Evolutionary conservation across 2,113 vertebrate genomes (phyloP).

Genomic region (Neoarius graeffei): DNA sequence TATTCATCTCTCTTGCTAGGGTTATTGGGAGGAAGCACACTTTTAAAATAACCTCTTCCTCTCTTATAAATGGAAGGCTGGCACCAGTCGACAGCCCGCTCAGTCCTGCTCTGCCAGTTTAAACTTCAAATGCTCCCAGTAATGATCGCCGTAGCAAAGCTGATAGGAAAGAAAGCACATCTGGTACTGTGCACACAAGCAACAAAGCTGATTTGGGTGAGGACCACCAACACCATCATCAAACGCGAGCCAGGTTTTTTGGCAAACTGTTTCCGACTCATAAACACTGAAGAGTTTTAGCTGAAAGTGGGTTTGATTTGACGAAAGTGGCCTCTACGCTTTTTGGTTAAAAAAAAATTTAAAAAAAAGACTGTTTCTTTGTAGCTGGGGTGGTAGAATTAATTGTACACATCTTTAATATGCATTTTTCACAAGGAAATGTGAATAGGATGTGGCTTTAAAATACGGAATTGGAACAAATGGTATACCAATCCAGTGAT

Average conservation of each 20-base stretch:
- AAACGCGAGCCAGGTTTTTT: background rate
- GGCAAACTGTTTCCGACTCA: background rate
- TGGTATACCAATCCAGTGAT: too few relatives aligned
- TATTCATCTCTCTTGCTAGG: slow-evolving; percentile 19
- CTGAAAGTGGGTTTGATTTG: background rate
- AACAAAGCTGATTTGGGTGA: background rate
- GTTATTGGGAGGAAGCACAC: slow-evolving; percentile 14
- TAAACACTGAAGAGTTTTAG: background rate
- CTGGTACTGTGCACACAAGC: background rate
- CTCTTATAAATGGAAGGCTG: background rate
- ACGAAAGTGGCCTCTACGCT: background rate
- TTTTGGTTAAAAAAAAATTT: background rate
- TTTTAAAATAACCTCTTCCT: slow-evolving; percentile 26
- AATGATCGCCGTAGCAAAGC: background rate
- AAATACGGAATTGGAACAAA: too few relatives aligned
- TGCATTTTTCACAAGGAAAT: background rate
- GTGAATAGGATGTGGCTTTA: background rate
- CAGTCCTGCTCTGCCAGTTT: background rate
- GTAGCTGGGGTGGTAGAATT: background rate
- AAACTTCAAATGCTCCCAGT: background rate
- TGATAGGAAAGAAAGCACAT: background rate
- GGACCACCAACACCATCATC: background rate
- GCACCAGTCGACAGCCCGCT: background rate
- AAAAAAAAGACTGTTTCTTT: background rate
- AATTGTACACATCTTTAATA: background rate